Evolutionary conservation across 2,113 vertebrate genomes (phyloP), one percentile per base, ranked within the genome.

Genomic region (Calyptomena viridis): DNA sequence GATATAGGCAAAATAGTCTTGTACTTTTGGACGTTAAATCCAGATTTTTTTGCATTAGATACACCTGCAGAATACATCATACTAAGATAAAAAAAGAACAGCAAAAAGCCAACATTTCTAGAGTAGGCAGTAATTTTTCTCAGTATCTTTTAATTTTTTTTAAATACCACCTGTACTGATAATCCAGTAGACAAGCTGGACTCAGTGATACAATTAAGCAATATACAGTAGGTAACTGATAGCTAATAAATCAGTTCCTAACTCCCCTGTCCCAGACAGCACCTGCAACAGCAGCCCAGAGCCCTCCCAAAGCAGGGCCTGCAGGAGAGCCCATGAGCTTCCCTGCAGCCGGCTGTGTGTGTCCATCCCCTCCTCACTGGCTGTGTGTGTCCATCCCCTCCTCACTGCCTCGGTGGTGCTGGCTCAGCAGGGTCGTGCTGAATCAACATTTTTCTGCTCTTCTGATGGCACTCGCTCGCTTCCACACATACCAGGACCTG

Each of bases 381-480:
- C n/a, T n/a, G n/a, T n/a, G n/a, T n/a, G n/a, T n/a, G n/a, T 24
- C 46, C 25, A 14, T 71, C 67, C 39, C 25, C 47, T 56, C n/a
- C 37, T 31, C 5, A 2, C 56, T 2, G 3, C 28, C 52, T n/a
- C 1, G 1, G 13, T 0, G 0, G 10, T 8, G 71, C 66, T 5
- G 2, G 50, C 10, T 46, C 79, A 28, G 87, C n/a, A 12, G 40
- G 7, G 44, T 44, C 3, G 8, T 1, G 40, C 85, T 35, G 40
- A 35, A 9, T 44, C 59, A 83, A 90, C 91, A 14, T 81, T 78
- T 76, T 1, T 0, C 31, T 14, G 56, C 87, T n/a, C 22, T 47
- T 46, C 73, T 1, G 2, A 9, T 1, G 0, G 19, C 7, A 0
- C 63, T 40, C 2, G 0, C 30, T 56, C 2, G 30, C 59, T 71